These are phyloP conservation scores for Perizoma affinitatum DNA, from an alignment of 2,888 invertebrate species.

Conservation along the genomic window DNA sequence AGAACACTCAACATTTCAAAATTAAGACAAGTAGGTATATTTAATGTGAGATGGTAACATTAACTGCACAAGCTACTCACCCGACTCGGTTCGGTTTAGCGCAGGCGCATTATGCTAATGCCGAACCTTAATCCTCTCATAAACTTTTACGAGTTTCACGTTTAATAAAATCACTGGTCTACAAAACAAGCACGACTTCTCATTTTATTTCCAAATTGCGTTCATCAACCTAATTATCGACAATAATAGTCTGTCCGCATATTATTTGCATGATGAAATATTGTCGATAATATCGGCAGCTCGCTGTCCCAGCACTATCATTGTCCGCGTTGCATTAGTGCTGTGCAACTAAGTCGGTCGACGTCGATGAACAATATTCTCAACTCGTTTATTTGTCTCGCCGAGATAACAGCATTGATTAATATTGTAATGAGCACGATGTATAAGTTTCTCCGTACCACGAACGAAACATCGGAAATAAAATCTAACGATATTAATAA, in stretches of 20 bases:
- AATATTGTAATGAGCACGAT: slow-evolving; percentile 77
- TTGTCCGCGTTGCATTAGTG: slow-evolving; percentile 31
- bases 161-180: slow-evolving; percentile 8
- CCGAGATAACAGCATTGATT: slow-evolving; percentile 66
- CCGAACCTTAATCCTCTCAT: slow-evolving; percentile 11
- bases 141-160: slow-evolving; percentile 30
- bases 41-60: no score
- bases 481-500: not conserved
- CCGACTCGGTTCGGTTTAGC: not conserved
- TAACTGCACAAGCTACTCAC: no score
- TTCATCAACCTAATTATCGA: slow-evolving; percentile 12
- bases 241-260: slow-evolving; percentile 5
- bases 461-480: slow-evolving; percentile 3
- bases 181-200: slow-evolving; percentile 16
- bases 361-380: slow-evolving; percentile 31
- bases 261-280: slow-evolving; percentile 23
- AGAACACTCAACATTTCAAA: no score
- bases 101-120: slow-evolving; percentile 17
- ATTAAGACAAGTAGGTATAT: no score
- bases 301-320: slow-evolving; percentile 47
- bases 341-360: slow-evolving; percentile 8
- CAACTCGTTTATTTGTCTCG: slow-evolving; percentile 58
- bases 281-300: slow-evolving; percentile 18
- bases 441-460: slow-evolving; percentile 50
- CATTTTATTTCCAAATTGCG: slow-evolving; percentile 14